Base-by-base conservation (phyloP, 2,888 invertebrate genomes). In the Rotaria magnacalcarata region DNA sequence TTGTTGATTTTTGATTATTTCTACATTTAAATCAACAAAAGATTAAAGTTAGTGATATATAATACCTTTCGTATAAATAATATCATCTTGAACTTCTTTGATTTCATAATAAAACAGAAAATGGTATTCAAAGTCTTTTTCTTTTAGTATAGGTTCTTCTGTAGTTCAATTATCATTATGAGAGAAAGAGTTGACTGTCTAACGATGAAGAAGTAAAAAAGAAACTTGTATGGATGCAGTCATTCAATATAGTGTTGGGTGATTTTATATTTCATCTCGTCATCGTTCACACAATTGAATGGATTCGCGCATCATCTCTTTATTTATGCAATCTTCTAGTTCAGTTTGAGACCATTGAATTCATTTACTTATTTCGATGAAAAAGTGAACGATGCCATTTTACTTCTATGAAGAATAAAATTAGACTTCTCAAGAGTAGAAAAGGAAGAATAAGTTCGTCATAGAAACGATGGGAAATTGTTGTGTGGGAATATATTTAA, bases 281-380 rank as follows among this genome's bases (percentile, higher is more conserved):
- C 67, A 67, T 67, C 67, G 34, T 1, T 34, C 67, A 41, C 34
- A 67, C 11, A 16, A 67, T 67, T 67, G 19, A 67, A 67, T 16
- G 67, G 34, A 67, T 67, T 67, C 67, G 34, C 16, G 67, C 67
- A 67, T 34, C 67, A 67, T 27, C 67, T 67, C 67, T 16, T 67
- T 34, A 67, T 67, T 67, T 67, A 67, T 67, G 67, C 14, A 67
- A 67, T 67, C 34, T 67, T 19, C 34, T 41, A 34, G 11, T 34
- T 67, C 7, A 16, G 34, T 41, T 14, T 67, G 34, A 67, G 34
- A 34, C 11, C 6, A 34, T 19, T 67, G 14, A 16, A 19, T 41
- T 67, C 14, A 16, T 34, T 1, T 27, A 27, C 16, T 67, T 21
- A 54, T 54, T 54, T 54, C 19, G 5, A 4, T 54, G 5, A 52